Base-by-base conservation (phyloP, 2,113 vertebrate species). In the Aspiorhynchus laticeps region DNA sequence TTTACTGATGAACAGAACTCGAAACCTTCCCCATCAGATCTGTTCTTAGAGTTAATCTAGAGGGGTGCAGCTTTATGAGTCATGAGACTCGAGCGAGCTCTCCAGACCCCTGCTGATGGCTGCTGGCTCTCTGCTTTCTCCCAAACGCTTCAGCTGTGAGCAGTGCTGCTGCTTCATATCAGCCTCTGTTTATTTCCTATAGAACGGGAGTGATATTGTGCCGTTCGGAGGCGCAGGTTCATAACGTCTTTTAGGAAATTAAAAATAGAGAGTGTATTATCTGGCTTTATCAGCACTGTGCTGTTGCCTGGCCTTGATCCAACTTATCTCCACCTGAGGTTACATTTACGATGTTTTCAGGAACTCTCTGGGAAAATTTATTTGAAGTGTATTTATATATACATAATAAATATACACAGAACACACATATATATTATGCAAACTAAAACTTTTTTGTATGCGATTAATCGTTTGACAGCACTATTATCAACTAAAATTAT, bases 201-300 rank as follows among this genome's bases (percentile, higher is more conserved):
- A 91, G 91, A 93, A 91, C 83, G 59, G 24, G 79, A 87, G 26
- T 81, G 85, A 87, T 65, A 90, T 67, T 79, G 80, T 53, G 38
- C 59, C 48, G 31, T 28, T 78, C 51, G 2, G 19, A 81, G 85
- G 87, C 74, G 80, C 85, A 86, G 86, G 84, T n/a, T 90, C 87
- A 84, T 80, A 88, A 88, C 85, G 87, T 88, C 89, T 94, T 93
- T 93, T 93, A 92, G 93, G 93, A 94, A 94, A 95, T 94, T 91
- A 95, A 94, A 93, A 80, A 73, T 84, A 88, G 89, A 86, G 88
- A 33, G 91, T 90, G 94, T 92, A 93, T 94, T 92, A 93, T 91
- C 91, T 91, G 87, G 65, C 82, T 92, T 94, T 94, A 95, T 95
- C 95, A 91, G 48, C 19, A 26, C 90, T 85, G 90, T 91, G 92